Conservation (phyloP, 2,113 vertebrate species). For the Pitta sordida region DNA sequence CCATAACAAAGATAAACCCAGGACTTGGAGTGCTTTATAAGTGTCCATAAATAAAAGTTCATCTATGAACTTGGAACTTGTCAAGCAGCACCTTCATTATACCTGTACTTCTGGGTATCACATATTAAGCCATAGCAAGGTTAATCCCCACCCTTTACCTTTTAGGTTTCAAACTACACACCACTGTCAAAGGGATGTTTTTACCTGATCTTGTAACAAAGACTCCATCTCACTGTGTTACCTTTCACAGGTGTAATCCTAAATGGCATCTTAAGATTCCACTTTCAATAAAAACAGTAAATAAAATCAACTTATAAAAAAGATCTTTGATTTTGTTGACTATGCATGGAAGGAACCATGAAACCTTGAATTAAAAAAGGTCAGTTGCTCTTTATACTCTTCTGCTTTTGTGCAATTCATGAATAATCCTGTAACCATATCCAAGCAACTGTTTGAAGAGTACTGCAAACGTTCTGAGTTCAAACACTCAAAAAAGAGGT, state of each 20-base stretch:
- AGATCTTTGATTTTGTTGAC: neutral
- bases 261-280: neutral
- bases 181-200: neutral
- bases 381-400: neutral
- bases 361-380: neutral
- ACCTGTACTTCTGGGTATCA: neutral
- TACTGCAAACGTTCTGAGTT: neutral
- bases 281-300: neutral
- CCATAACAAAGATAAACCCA: neutral
- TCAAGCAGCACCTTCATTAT: neutral
- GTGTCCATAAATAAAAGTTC: neutral
- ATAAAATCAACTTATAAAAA: neutral
- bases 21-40: neutral
- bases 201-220: neutral
- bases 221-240: neutral
- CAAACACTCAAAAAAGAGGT: neutral
- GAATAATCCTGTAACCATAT: neutral
- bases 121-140: neutral
- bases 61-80: neutral
- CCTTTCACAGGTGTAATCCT: neutral
- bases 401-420: neutral
- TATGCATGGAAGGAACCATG: neutral
- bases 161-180: neutral
- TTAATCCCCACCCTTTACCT: accelerated
- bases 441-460: neutral